These are phyloP conservation scores for Periophthalmus modestus DNA, from an alignment of 2,113 vertebrate genomes.

Conservation along the genomic window DNA sequence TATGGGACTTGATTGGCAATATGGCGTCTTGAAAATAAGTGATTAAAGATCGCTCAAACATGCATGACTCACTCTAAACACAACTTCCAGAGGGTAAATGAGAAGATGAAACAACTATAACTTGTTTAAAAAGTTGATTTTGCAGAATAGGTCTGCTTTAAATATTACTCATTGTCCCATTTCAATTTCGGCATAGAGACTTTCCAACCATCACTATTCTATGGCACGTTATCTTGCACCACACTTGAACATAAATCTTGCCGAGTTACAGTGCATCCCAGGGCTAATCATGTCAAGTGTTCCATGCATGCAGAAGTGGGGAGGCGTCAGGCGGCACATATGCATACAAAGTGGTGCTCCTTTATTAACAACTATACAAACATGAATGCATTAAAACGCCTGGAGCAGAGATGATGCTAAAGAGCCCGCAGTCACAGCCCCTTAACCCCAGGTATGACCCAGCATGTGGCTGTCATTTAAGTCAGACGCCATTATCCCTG, in stretches of 20 bases:
- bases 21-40: too few species aligned
- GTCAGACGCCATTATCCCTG: slow-evolving; percentile 66
- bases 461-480: slow-evolving; percentile 65
- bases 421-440: slow-evolving; percentile 61
- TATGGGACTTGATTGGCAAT: too few species aligned
- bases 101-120: too few species aligned
- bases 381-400: slow-evolving; percentile 51
- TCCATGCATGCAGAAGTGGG: slow-evolving; percentile 56
- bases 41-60: too few species aligned
- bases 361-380: slow-evolving; percentile 58
- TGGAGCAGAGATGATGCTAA: slow-evolving; percentile 47
- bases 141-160: background rate
- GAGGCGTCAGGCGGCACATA: slow-evolving; percentile 70
- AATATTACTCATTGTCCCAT: background rate
- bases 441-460: slow-evolving; percentile 66
- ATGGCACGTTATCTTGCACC: background rate
- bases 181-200: background rate
- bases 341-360: slow-evolving; percentile 77
- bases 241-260: background rate
- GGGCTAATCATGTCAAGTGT: slow-evolving; percentile 38
- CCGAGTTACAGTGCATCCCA: slow-evolving; percentile 43
- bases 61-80: too few species aligned
- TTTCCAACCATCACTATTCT: background rate
- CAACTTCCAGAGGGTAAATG: too few species aligned
- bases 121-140: too few species aligned